Percentiles rank a stretch among this genome's conserved stretches.
phyloP scores from a whole-genome alignment of 2,113 vertebrate genomes.

The Gymnobelideus leadbeateri region DNA sequence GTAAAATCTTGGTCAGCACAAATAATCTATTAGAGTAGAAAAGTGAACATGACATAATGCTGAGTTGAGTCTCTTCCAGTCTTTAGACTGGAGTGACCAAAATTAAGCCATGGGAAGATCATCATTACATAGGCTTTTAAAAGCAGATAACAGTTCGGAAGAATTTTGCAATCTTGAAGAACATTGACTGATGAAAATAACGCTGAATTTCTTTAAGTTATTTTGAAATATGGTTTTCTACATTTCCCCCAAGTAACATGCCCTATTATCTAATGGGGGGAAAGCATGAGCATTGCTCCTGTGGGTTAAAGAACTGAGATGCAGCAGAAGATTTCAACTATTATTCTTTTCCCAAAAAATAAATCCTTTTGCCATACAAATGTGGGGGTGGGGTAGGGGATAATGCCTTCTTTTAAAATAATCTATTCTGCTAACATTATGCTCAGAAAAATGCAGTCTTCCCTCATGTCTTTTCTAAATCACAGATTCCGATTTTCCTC shows the following conservation, averaged over 20 bases:
- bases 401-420: slow-evolving; percentile 64
- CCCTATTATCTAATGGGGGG: neutral
- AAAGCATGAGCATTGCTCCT: neutral
- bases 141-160: accelerated
- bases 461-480: slow-evolving; percentile 27
- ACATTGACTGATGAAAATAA: slow-evolving; percentile 33
- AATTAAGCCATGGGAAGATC: slow-evolving; percentile 19
- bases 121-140: slow-evolving; percentile 7
- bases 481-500: slow-evolving; percentile 37
- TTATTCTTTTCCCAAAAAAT: slow-evolving; percentile 13
- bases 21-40: slow-evolving; percentile 11
- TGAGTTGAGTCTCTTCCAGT: slow-evolving; percentile 34
- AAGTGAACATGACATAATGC: slow-evolving; percentile 45
- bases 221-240: slow-evolving; percentile 49
- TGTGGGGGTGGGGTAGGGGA: neutral
- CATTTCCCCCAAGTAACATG: neutral
- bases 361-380: neutral
- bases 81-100: slow-evolving; percentile 14
- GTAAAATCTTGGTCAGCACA: slow-evolving; percentile 53
- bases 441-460: slow-evolving; percentile 22
- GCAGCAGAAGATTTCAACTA: neutral
- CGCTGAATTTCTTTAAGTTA: neutral
- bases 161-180: neutral
- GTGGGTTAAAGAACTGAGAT: slow-evolving; percentile 41
- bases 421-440: neutral